Evolutionary conservation across 2,113 vertebrate species (phyloP), one percentile per base, ranked within the genome.

Genomic region (Phalacrocorax carbo): DNA sequence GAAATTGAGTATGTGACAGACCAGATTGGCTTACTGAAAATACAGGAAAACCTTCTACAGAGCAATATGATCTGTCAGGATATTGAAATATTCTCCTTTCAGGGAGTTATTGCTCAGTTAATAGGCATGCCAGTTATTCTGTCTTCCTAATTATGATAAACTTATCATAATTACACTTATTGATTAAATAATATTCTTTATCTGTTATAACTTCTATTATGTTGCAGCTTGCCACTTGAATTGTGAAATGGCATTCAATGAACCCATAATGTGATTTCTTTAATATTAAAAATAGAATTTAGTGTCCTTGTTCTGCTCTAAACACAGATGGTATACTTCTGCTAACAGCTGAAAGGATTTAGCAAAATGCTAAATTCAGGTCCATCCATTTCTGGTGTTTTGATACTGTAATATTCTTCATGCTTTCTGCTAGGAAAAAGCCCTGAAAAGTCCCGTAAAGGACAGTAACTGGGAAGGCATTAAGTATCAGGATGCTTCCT

Each of bases 1-100:
- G 92, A 96, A 96, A 80, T 82, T 81, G 73, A 93, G 27, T 92
- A 46, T 81, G 82, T 94, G 88, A 81, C 83, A 97, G 93, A 77
- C 46, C 66, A 88, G 96, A 87, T 34, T 90, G 77, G 48, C 69
- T 83, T 85, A 36, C 73, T 95, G 68, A 88, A 88, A 94, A 84
- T 77, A 80, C 70, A 95, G 89, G 65, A 83, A 92, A 92, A 46
- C 73, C 73, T 95, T 80, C 51, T 38, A 77, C 4, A 70, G 75
- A 70, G 85, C 62, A 71, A 32, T 25, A 36, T 0, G 16, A 57
- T 82, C 81, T 95, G 93, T 78, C 78, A 92, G 73, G 38, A 38
- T 92, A 69, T 58, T 58, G 69, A 92, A 94, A 91, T 88, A 57
- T 55, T 94, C 38, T 70, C 30, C 16, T 82, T 91, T 87, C 57